These are phyloP conservation scores for Leucophenga varia DNA, from an alignment of 1,140 invertebrate species.

Conservation along the genomic window DNA sequence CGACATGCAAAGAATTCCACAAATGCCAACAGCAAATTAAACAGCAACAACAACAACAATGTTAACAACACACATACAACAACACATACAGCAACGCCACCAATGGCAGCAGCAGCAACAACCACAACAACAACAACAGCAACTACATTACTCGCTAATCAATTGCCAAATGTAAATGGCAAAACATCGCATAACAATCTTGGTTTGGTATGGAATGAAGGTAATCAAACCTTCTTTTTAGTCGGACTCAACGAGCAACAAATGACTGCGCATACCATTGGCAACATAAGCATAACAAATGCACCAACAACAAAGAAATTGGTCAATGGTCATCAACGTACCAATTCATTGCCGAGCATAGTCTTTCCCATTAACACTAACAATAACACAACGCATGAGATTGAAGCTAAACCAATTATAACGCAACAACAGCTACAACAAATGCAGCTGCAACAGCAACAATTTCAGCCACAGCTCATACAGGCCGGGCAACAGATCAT, in stretches of 20 bases:
- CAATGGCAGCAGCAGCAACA: conserved; percentile 15
- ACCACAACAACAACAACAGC: conserved; percentile 8
- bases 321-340: conserved; percentile 48
- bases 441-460: conserved; percentile 28
- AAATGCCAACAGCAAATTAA: conserved; percentile 21
- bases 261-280: conserved; percentile 49
- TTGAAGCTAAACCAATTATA: conserved; percentile 44
- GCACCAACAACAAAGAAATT: conserved; percentile 46
- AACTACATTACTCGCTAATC: conserved; percentile 17
- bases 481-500: conserved; percentile 40
- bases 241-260: conserved; percentile 51
- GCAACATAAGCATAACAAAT: conserved; percentile 45
- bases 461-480: conserved; percentile 25
- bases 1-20: conserved; percentile 33
- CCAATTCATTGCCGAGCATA: conserved; percentile 48
- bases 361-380: conserved; percentile 45
- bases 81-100: too few relatives aligned
- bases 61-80: not conserved
- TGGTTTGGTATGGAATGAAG: conserved; percentile 52
- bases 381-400: conserved; percentile 20
- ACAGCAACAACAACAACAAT: conserved; percentile 16
- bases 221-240: conserved; percentile 52
- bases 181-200: conserved; percentile 37
- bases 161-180: conserved; percentile 12
- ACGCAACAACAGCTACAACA: conserved; percentile 33